Evolutionary conservation across 2,113 vertebrate genomes (phyloP).

Genomic region (Isichthys henryi): DNA sequence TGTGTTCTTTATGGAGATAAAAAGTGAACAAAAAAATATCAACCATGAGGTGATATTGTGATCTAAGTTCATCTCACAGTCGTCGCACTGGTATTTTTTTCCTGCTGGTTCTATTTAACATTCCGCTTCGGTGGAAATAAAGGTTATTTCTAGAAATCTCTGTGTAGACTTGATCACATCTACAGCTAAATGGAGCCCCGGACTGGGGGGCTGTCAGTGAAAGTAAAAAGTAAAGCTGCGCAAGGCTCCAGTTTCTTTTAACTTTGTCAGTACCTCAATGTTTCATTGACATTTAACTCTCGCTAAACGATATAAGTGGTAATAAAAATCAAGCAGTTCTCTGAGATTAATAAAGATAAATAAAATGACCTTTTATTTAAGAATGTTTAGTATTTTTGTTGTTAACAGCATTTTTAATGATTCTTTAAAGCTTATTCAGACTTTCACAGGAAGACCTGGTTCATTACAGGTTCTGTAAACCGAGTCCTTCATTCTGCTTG

Average conservation of each 20-base stretch:
- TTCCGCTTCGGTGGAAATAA: not conserved
- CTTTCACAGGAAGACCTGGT: not conserved
- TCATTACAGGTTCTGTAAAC: conserved; percentile 4
- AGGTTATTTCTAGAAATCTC: not conserved
- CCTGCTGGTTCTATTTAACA: not conserved
- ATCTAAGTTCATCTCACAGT: not conserved
- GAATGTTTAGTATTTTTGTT: not conserved
- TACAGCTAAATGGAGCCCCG: not conserved
- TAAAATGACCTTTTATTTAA: not conserved
- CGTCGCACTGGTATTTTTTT: not conserved
- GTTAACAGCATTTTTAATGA: not conserved
- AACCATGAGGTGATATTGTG: not conserved
- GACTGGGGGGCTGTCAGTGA: not conserved
- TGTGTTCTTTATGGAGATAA: not conserved
- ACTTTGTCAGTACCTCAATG: not conserved
- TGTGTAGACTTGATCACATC: not conserved
- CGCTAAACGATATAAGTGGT: not conserved
- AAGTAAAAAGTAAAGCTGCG: no score
- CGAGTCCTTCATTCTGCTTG: not conserved
- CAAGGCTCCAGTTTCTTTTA: not conserved
- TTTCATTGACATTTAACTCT: not conserved
- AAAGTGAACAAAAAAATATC: not conserved
- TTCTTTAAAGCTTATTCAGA: conserved; percentile 13
- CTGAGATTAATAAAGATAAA: not conserved
- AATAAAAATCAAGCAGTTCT: not conserved